Percentiles rank a stretch among this genome's conserved stretches.
Conservation (phyloP, 2,113 vertebrate species). For the Solea solea region DNA sequence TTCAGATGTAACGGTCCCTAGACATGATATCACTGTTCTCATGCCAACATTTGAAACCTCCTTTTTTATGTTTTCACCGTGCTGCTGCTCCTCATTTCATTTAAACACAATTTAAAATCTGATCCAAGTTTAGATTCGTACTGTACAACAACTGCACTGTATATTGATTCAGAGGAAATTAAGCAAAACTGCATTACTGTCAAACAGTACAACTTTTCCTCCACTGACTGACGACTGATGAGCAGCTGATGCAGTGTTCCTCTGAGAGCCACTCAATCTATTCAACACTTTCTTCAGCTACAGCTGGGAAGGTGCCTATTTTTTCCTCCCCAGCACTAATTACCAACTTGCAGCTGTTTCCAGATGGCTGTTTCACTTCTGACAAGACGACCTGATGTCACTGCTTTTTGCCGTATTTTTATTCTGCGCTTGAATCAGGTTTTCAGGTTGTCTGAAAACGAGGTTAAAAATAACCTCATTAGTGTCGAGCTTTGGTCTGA, state of each 20-base stretch:
- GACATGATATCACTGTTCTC: too few relatives aligned
- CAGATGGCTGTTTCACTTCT: constrained; percentile 37
- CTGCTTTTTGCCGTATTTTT: constrained; percentile 4
- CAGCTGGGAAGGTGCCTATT: constrained; percentile 32
- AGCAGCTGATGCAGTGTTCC: constrained; percentile 8
- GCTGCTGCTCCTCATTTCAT: too few relatives aligned
- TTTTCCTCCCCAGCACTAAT: constrained; percentile 45
- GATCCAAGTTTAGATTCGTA: too few relatives aligned
- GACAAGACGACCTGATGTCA: constrained; percentile 14
- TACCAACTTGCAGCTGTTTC: constrained; percentile 47
- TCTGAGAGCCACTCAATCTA: constrained; percentile 9
- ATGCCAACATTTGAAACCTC: neutral
- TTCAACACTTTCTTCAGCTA: constrained; percentile 17
- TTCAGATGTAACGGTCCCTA: neutral
- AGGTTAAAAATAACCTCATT: neutral
- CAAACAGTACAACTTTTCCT: constrained; percentile 25
- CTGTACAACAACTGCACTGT: neutral
- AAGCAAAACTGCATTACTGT: constrained; percentile 21
- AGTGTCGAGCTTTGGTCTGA: neutral
- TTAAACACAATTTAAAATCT: constrained; percentile 34
- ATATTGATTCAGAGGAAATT: constrained; percentile 15
- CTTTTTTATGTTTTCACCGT: neutral
- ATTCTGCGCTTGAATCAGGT: constrained; percentile 6
- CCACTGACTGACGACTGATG: constrained; percentile 12
- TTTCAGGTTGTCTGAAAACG: constrained; percentile 8